Base-by-base conservation (phyloP, 2,113 vertebrate species). In the Progne subis region DNA sequence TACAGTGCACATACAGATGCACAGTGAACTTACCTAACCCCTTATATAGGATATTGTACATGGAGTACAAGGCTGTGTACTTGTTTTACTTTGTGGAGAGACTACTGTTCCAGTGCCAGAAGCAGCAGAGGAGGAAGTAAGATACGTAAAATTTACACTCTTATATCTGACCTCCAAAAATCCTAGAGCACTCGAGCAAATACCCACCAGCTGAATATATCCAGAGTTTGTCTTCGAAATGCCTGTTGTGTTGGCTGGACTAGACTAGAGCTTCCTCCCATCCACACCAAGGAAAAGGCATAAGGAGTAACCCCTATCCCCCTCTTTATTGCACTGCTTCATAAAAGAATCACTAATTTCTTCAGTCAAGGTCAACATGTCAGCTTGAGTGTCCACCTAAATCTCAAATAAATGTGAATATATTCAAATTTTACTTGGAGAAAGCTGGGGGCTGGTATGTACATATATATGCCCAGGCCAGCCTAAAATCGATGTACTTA, bases 1-100 rank as follows among this genome's bases (percentile, higher is more conserved):
- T 70, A 37, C 29, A 20, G 4, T 18, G 5, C 11, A 6, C 11
- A 5, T 47, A 31, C 0, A 23, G n/a, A 18, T 3, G 9, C 19
- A 29, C 14, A 59, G 4, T 37, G 49, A 61, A 26, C 6, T 55
- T 64, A 52, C 44, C 32, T 59, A 39, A 31, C 39, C 18, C 24
- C 18, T 65, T 41, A 18, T 21, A 44, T 9, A 14, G 34, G 43
- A 18, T 31, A 20, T 2, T 24, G 14, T n/a, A 39, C 2, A 1
- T 6, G 24, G 21, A 63, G 9, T 46, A 41, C 0, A 6, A 70
- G 18, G 26, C 50, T 57, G 11, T 26, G 19, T 26, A 7, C 24
- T 39, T 57, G n/a, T 44, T 87, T 84, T 64, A 13, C 14, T 86
- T 82, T 50, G 16, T 25, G 46, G 41, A 68, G 4, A 15, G 6